Conservation (phyloP, 2,113 vertebrate species). For the Hippocampus comes region DNA sequence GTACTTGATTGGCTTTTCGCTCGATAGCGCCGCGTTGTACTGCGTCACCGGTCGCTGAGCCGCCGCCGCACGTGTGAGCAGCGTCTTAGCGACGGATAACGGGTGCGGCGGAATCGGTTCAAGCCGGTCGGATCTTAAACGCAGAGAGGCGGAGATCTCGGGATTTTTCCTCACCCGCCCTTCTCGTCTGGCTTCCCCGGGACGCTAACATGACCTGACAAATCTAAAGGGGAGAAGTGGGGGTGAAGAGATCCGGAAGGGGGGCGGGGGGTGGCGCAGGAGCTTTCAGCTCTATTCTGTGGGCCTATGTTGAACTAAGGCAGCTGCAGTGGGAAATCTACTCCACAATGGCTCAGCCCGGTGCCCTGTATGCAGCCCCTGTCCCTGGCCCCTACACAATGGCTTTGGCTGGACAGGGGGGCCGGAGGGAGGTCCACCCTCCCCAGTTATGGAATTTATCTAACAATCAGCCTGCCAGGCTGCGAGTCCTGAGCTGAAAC, state of each 20-base stretch:
- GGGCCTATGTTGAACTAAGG: constrained; percentile 44
- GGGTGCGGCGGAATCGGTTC: constrained; percentile 10
- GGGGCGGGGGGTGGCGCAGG: constrained; percentile 23
- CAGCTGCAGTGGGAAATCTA: constrained; percentile 51
- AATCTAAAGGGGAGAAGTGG: constrained; percentile 44
- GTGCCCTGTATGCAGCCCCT: constrained; percentile 56
- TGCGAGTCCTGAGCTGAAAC: constrained; percentile 18
- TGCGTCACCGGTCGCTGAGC: constrained; percentile 21
- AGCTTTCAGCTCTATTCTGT: constrained; percentile 31
- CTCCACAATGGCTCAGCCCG: constrained; percentile 60
- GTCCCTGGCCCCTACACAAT: constrained; percentile 59
- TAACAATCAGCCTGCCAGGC: constrained; percentile 56
- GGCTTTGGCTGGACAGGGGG: constrained; percentile 40
- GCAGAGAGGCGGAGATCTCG: constrained; percentile 17
- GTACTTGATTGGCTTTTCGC: constrained; percentile 53
- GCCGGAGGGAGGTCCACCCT: constrained; percentile 42
- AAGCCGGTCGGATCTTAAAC: constrained; percentile 43
- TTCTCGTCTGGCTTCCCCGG: constrained; percentile 23
- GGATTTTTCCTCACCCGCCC: constrained; percentile 6
- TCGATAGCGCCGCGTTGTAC: constrained; percentile 37
- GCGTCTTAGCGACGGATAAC: constrained; percentile 46
- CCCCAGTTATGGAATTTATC: constrained; percentile 66
- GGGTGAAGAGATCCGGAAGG: constrained; percentile 32
- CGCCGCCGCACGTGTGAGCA: constrained; percentile 29
- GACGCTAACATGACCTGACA: constrained; percentile 70